Evolutionary conservation across 2,888 invertebrate genomes (phyloP).

Genomic region (Drosophila lacicola): DNA sequence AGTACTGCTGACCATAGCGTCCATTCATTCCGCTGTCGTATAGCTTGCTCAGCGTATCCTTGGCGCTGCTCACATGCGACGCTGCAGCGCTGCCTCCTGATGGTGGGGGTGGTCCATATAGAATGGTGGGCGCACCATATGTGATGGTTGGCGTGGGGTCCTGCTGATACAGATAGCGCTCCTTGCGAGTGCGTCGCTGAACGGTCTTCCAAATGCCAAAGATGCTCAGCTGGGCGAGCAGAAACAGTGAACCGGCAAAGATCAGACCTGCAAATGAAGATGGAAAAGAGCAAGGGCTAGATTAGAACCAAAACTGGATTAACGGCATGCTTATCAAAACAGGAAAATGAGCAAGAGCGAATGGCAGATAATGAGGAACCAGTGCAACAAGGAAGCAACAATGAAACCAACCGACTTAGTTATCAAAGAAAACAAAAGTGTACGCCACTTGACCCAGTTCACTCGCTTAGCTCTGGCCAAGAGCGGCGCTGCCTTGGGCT

Average conservation of each 20-base stretch:
- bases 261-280: constrained; percentile 88
- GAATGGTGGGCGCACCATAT: constrained; percentile 80
- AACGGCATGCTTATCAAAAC: constrained; percentile 43
- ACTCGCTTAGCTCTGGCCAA: not conserved
- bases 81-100: constrained; percentile 47
- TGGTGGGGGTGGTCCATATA: constrained; percentile 77
- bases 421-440: constrained; percentile 80
- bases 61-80: constrained; percentile 86
- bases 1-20: constrained; percentile 85
- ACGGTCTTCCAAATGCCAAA: constrained; percentile 92
- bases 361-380: constrained; percentile 41
- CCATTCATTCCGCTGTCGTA: constrained; percentile 94
- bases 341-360: constrained; percentile 28
- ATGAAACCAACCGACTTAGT: constrained; percentile 59
- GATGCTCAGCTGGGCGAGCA: constrained; percentile 94
- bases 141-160: constrained; percentile 78
- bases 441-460: constrained; percentile 75
- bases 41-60: constrained; percentile 93
- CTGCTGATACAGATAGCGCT: constrained; percentile 82
- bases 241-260: constrained; percentile 93
- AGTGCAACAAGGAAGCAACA: constrained; percentile 50
- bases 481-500: constrained; percentile 25
- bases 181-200: constrained; percentile 83
- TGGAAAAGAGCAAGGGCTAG: not conserved
- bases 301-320: constrained; percentile 17